Percentiles rank a stretch among this genome's conserved stretches.
Evolutionary conservation across 2,888 invertebrate genomes (phyloP).

Genomic region (Cistogaster globosa): DNA sequence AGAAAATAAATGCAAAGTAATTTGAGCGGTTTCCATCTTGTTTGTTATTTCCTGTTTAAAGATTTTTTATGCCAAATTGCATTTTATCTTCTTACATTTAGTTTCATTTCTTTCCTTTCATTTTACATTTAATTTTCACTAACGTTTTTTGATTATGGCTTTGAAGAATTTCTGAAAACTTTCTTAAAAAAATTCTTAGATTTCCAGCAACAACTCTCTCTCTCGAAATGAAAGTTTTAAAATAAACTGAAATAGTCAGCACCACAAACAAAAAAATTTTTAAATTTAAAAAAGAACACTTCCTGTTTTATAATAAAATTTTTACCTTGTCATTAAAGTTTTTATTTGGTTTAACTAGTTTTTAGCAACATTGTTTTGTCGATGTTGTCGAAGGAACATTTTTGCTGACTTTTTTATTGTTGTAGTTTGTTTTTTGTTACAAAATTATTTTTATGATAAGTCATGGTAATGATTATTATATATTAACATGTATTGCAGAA

Average conservation of each 20-base stretch:
- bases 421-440: too few species aligned
- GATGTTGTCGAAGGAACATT: too few species aligned
- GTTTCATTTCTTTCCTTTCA: background rate
- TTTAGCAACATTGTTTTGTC: too few species aligned
- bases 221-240: slow-evolving; percentile 10
- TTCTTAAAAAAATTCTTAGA: slow-evolving; percentile 54
- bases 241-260: background rate
- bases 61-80: slow-evolving; percentile 51
- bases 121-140: slow-evolving; percentile 16
- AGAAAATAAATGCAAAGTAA: slow-evolving; percentile 20
- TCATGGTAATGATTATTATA: too few species aligned
- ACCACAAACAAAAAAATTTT: too few species aligned
- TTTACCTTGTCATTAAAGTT: too few species aligned
- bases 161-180: slow-evolving; percentile 47
- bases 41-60: slow-evolving; percentile 46
- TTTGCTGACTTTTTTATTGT: too few species aligned
- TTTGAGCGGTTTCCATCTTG: slow-evolving; percentile 52
- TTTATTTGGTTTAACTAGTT: too few species aligned
- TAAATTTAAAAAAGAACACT: too few species aligned
- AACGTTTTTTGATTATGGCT: slow-evolving; percentile 31
- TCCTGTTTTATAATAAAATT: too few species aligned
- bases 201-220: slow-evolving; percentile 42
- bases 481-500: too few species aligned
- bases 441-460: too few species aligned
- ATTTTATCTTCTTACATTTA: slow-evolving; percentile 46